These are phyloP conservation scores for Chymomyza fuscimana DNA, from an alignment of 2,888 invertebrate genomes.

Conservation along the genomic window DNA sequence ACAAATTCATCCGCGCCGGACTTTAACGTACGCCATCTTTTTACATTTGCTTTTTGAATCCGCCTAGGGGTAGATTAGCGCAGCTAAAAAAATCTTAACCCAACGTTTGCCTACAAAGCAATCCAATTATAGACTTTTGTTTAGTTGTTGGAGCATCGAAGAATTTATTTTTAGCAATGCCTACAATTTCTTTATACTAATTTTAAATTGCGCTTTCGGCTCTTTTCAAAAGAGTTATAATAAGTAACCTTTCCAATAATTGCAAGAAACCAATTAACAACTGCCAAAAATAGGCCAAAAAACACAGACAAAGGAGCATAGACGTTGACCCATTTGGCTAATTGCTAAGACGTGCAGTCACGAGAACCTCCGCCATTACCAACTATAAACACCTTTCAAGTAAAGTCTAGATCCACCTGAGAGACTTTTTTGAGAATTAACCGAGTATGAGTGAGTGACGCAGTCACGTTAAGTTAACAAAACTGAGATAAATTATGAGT, in stretches of 20 bases:
- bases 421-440: not conserved
- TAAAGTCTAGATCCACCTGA: not conserved
- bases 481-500: constrained; percentile 73
- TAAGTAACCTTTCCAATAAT: not conserved
- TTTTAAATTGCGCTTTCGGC: not conserved
- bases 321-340: constrained; percentile 60
- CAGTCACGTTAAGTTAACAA: constrained; percentile 74
- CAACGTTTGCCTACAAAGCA: too few relatives aligned
- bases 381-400: not conserved
- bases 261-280: not conserved
- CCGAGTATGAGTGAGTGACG: constrained; percentile 27
- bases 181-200: too few relatives aligned
- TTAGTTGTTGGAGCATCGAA: too few relatives aligned
- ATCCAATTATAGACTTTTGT: too few relatives aligned
- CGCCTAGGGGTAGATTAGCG: too few relatives aligned
- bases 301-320: not conserved
- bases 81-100: too few relatives aligned
- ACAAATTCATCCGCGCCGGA: too few relatives aligned
- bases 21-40: too few relatives aligned
- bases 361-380: constrained; percentile 25
- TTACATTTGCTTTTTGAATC: too few relatives aligned
- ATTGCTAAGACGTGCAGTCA: constrained; percentile 65
- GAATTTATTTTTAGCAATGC: not conserved
- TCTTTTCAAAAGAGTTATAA: too few relatives aligned
- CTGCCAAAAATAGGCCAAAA: constrained; percentile 21